Evolutionary conservation across 2,888 invertebrate species (phyloP), one percentile per base, ranked within the genome.

Genomic region (Philaethria dido): DNA sequence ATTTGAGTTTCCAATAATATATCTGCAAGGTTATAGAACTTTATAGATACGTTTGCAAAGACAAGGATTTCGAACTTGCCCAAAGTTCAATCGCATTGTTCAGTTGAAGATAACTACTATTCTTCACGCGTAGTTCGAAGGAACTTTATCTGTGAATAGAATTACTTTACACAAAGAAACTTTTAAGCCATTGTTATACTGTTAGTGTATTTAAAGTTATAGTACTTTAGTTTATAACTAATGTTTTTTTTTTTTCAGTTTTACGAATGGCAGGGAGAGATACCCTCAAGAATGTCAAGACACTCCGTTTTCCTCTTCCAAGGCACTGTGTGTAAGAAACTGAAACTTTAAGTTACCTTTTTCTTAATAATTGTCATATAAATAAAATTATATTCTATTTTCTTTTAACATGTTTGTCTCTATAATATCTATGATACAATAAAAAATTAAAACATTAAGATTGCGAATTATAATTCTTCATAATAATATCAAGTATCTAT

Each of bases 101-200:
- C 55, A 39, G 20, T 20, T 39, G 18, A 36, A 55, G 55, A 39
- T 55, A 55, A 3, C 36, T 20, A 20, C 25, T 8, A 14, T 36
- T 20, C 14, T 55, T 55, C 55, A 55, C 8, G 14, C 18, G 36
- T 20, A 55, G 14, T 55, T 55, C 14, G 8, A 55, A 20, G 20
- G 20, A 3, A 55, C 11, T 2, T 39, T 36, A 20, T 39, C 36
- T 36, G 13, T 55, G 36, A 39, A 55, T 20, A 55, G 14, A 55
- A 55, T 55, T 39, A 18, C 9, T 39, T 20, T 55, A 3, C 20
- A 36, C 4, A 36, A 39, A 33, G 54, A 20, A 39, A 55, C 20
- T 55, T 55, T 20, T 39, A 20, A 20, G 6, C 14, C 8, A 54
- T 36, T 54, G 5, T 18, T 33, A 14, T 6, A 33, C 1, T 33